A percentile compares a stretch with the other conserved stretches of the same genome.
Conservation (phyloP, 2,113 vertebrate genomes). For the Leptocoma aspasia region DNA sequence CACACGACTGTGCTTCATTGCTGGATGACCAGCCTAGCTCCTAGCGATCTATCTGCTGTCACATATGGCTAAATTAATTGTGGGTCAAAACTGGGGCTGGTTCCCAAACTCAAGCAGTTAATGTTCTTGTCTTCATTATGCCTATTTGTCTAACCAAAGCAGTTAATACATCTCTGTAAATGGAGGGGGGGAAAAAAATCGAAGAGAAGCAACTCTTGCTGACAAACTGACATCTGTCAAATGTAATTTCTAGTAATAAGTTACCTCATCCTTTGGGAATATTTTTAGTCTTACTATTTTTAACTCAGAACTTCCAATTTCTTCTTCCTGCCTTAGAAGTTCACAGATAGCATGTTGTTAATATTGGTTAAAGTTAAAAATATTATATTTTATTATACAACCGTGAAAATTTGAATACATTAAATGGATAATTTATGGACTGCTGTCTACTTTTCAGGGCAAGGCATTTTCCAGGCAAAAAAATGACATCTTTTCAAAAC, state of each 20-base stretch:
- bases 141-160: slow-evolving; percentile 4
- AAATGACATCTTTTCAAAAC: neutral
- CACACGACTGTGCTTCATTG: neutral
- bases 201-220: neutral
- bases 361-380: neutral
- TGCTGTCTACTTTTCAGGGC: neutral
- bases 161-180: neutral
- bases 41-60: neutral
- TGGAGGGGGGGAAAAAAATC: neutral
- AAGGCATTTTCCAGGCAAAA: neutral
- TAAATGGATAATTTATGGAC: neutral
- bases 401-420: neutral
- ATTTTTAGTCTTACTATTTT: slow-evolving; percentile 24
- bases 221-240: slow-evolving; percentile 19
- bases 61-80: neutral
- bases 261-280: neutral
- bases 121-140: neutral
- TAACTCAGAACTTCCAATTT: neutral
- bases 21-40: neutral
- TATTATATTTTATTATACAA: neutral
- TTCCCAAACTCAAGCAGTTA: neutral
- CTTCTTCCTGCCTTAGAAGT: neutral
- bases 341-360: neutral
- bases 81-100: neutral
- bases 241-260: neutral